These are phyloP conservation scores for Strix aluco DNA, from an alignment of 2,113 vertebrate species.

Conservation along the genomic window DNA sequence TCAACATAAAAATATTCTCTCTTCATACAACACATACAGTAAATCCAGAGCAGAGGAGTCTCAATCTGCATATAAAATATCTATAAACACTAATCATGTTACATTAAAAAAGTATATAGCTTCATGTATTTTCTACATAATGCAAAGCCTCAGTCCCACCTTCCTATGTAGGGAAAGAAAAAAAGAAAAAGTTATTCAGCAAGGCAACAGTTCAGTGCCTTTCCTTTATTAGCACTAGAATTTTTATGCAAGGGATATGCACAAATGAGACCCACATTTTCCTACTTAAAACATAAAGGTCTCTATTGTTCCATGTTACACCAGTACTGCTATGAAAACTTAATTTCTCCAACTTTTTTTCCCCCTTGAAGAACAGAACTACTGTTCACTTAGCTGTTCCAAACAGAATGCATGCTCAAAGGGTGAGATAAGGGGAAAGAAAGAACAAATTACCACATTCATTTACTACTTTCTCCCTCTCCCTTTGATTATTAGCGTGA, in stretches of 20 bases:
- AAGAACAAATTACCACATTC: constrained; percentile 59
- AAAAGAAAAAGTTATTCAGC: neutral
- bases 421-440: constrained; percentile 60
- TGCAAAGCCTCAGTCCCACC: neutral
- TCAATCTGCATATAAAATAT: neutral
- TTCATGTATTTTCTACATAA: neutral
- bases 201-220: neutral
- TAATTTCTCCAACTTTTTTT: constrained; percentile 56
- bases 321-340: constrained; percentile 45
- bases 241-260: constrained; percentile 46
- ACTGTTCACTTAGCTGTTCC: constrained; percentile 56
- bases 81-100: neutral
- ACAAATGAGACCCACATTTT: constrained; percentile 52
- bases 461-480: constrained; percentile 29
- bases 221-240: constrained; percentile 16
- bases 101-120: neutral
- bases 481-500: constrained; percentile 32
- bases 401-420: constrained; percentile 64
- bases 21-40: neutral
- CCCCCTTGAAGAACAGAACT: constrained; percentile 39
- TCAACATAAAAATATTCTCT: neutral
- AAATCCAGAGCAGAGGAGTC: neutral
- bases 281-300: constrained; percentile 59
- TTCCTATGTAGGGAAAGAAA: neutral
- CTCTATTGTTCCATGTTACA: constrained; percentile 54